A percentile compares a stretch with the other conserved stretches of the same genome.
These are phyloP conservation scores for Orussus abietinus DNA, from an alignment of 1,140 invertebrate genomes.

Conservation along the genomic window DNA sequence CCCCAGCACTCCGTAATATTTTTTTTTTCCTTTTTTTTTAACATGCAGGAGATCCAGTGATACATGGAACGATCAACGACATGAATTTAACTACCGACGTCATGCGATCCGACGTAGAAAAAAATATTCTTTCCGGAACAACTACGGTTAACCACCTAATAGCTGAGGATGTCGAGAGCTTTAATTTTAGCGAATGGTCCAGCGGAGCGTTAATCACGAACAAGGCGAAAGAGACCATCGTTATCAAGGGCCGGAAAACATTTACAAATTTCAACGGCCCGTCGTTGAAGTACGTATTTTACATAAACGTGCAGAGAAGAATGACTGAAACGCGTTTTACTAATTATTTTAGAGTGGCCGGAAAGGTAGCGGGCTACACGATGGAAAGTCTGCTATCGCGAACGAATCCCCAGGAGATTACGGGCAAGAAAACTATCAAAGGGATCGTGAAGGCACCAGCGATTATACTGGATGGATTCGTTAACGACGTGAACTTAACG, in stretches of 20 bases:
- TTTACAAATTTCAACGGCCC: slow-evolving; percentile 22
- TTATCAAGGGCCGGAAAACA: slow-evolving; percentile 28
- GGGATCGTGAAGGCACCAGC: slow-evolving; percentile 18
- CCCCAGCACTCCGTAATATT: no score
- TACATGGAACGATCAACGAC: slow-evolving; percentile 27
- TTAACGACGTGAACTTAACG: slow-evolving; percentile 31
- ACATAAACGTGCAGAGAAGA: background rate
- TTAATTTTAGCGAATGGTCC: slow-evolving; percentile 24
- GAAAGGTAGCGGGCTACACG: slow-evolving; percentile 19
- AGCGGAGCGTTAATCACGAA: slow-evolving; percentile 18
- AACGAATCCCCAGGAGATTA: slow-evolving; percentile 23
- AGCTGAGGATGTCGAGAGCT: slow-evolving; percentile 24
- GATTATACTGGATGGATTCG: slow-evolving; percentile 21
- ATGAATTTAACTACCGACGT: slow-evolving; percentile 33
- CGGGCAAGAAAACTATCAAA: slow-evolving; percentile 21
- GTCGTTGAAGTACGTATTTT: background rate
- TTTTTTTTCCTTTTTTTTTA: no score
- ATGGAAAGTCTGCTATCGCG: slow-evolving; percentile 24
- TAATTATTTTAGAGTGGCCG: slow-evolving; percentile 20
- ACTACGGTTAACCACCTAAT: slow-evolving; percentile 24
- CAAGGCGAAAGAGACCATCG: slow-evolving; percentile 10
- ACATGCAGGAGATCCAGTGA: slow-evolving; percentile 18
- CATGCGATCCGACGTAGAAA: slow-evolving; percentile 21
- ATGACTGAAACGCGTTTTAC: background rate
- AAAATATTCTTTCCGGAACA: slow-evolving; percentile 28